Evolutionary conservation across 1,140 invertebrate species (phyloP).

Genomic region (Charaxes varanes): DNA sequence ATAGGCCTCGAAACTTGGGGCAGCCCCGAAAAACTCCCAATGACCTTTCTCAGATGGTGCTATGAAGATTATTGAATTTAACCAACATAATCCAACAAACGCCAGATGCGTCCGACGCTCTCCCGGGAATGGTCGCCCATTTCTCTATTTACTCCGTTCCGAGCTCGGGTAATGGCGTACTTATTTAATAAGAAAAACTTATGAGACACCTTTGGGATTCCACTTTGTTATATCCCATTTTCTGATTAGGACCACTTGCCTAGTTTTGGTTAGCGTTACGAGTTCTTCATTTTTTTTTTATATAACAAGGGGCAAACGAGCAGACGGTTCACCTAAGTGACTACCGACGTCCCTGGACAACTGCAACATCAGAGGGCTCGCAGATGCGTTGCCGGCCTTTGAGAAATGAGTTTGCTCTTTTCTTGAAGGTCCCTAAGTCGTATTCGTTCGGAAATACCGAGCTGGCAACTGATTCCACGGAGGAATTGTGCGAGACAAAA

Average conservation of each 20-base stretch:
- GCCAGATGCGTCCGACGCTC: slow-evolving; percentile 47
- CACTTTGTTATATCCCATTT: slow-evolving; percentile 22
- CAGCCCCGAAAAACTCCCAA: slow-evolving; percentile 34
- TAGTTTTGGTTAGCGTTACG: too few species aligned
- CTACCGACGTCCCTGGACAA: too few species aligned
- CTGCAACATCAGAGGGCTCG: too few species aligned
- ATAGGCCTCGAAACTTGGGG: slow-evolving; percentile 7
- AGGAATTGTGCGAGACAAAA: too few species aligned
- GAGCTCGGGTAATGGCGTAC: slow-evolving; percentile 38
- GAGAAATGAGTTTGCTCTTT: too few species aligned
- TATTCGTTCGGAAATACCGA: too few species aligned
- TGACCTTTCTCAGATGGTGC: slow-evolving; percentile 42
- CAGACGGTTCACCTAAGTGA: too few species aligned
- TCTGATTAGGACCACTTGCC: slow-evolving; percentile 13
- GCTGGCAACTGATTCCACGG: too few species aligned
- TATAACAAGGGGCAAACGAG: too few species aligned
- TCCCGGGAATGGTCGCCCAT: slow-evolving; percentile 45
- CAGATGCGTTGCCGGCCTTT: too few species aligned
- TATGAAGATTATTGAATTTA: slow-evolving; percentile 57
- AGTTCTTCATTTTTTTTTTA: too few species aligned
- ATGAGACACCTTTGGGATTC: slow-evolving; percentile 25
- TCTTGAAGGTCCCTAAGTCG: too few species aligned
- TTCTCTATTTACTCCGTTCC: slow-evolving; percentile 47
- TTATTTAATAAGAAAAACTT: slow-evolving; percentile 35
- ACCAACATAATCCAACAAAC: slow-evolving; percentile 50